These are phyloP conservation scores for Nephrocerus scutellatus DNA, from an alignment of 2,888 invertebrate species.

Conservation along the genomic window DNA sequence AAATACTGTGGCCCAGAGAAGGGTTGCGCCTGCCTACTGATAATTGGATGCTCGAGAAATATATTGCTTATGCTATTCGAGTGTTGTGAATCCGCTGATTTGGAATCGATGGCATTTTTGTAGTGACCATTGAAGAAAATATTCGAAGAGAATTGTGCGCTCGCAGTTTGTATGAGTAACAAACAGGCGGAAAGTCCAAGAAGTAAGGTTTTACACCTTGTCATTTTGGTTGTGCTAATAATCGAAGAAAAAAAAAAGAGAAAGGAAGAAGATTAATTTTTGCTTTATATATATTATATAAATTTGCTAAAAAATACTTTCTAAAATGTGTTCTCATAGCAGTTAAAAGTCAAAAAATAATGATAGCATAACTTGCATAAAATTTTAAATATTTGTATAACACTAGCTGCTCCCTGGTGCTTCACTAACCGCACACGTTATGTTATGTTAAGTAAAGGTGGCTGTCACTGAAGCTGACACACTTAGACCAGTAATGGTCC, in stretches of 20 bases:
- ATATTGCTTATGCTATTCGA: slow-evolving; percentile 33
- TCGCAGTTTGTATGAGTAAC: slow-evolving; percentile 7
- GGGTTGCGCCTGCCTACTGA: slow-evolving; percentile 40
- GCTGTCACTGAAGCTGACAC: too few species aligned
- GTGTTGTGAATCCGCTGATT: slow-evolving; percentile 29
- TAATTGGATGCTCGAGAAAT: slow-evolving; percentile 40
- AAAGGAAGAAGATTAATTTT: neutral
- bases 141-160: slow-evolving; percentile 33
- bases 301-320: neutral
- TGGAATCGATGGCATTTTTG: slow-evolving; percentile 31
- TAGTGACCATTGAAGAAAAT: slow-evolving; percentile 44
- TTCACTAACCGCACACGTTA: too few species aligned
- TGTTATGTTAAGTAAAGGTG: too few species aligned
- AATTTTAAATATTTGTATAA: too few species aligned
- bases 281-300: slow-evolving; percentile 1
- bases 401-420: too few species aligned
- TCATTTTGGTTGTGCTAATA: slow-evolving; percentile 15
- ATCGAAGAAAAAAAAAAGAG: slow-evolving; percentile 1
- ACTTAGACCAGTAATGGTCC: too few species aligned
- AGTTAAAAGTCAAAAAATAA: too few species aligned
- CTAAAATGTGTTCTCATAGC: too few species aligned
- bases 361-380: too few species aligned
- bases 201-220: slow-evolving; percentile 19
- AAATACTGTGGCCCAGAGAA: slow-evolving; percentile 40
- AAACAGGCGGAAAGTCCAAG: slow-evolving; percentile 19